Conservation (phyloP, 2,888 invertebrate species). For the Tachina grossa region DNA sequence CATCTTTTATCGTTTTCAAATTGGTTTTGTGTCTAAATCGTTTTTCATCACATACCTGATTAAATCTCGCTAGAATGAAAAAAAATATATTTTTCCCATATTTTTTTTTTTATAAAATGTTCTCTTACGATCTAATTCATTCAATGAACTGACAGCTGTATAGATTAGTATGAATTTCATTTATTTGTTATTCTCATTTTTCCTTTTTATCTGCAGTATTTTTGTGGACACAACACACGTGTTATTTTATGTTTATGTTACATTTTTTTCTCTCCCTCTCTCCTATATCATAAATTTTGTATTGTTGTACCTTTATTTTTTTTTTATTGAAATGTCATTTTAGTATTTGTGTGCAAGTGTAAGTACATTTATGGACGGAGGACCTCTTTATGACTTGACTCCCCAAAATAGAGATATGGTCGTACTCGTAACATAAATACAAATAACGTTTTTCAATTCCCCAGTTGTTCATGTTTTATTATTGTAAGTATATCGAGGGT, state of each 20-base stretch:
- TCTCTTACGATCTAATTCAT: conserved; percentile 3
- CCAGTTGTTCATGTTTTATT: conserved; percentile 63
- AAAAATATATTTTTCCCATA: too few species aligned
- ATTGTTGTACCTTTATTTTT: conserved; percentile 60
- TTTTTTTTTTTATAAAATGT: neutral
- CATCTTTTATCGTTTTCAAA: too few species aligned
- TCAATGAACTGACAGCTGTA: neutral
- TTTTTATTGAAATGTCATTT: conserved; percentile 69
- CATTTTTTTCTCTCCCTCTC: neutral
- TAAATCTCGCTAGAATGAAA: too few species aligned
- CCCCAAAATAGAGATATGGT: conserved; percentile 23
- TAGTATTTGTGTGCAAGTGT: neutral
- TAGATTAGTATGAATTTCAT: conserved; percentile 57
- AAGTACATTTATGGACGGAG: conserved; percentile 21
- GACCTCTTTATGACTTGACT: conserved; percentile 44
- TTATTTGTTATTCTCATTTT: conserved; percentile 38
- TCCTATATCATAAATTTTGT: conserved; percentile 22
- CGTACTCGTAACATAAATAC: neutral
- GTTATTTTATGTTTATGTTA: conserved; percentile 62
- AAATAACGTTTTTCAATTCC: conserved; percentile 58
- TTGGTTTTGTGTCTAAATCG: too few species aligned
- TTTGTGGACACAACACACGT: conserved; percentile 70
- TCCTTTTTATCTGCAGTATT: conserved; percentile 58
- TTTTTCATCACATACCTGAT: too few species aligned
- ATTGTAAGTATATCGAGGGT: conserved; percentile 6